Base-by-base conservation (phyloP, 2,797 vertebrate genomes). In the Parauchenoglanis punctatus region DNA sequence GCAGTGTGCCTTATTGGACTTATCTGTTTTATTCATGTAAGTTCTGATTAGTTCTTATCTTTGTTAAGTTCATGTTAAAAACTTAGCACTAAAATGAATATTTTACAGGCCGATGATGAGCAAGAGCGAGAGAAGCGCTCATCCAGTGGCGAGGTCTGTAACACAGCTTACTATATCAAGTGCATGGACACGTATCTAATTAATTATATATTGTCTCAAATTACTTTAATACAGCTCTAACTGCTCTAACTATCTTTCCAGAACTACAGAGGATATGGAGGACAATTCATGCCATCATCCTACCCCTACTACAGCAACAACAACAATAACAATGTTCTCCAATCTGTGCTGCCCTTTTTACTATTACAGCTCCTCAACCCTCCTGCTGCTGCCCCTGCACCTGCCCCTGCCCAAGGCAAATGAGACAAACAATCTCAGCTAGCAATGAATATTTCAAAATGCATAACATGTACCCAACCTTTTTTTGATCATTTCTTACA, bases 91-190 rank as follows among this genome's bases (percentile, higher is more conserved):
- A 28, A 40, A 49, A 49, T 49, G 17, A 20, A 20, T 72, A 72
- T 44, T 17, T 20, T 63, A 25, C 65, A 88, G 90, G 85, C 81
- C 59, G 83, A 89, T 4, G 63, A 88, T 52, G 85, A 73, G 35
- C 67, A 88, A 11, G 82, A 31, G 35, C 15, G 85, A 77, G 89
- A 88, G 35, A 91, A 89, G 58, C 90, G 89, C 6, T 92, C 91
- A 61, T 85, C 78, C 7, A 93, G 89, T 31, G 17, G 46, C 2
- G 72, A 85, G 84, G 70, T 85, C 25, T 58, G 83, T 83, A 35
- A 12, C 28, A 18, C 28, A 68, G 28, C 31, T 6, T 68, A 18
- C 7, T 70, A 1, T 3, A 18, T 35, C 17, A 18, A 7, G 15
- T 35, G 6, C 28, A 68, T 7, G 18, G 28, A 68, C 65, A 31